These are phyloP conservation scores for Trichomalopsis sarcophagae DNA, from an alignment of 1,140 invertebrate genomes.

Conservation along the genomic window DNA sequence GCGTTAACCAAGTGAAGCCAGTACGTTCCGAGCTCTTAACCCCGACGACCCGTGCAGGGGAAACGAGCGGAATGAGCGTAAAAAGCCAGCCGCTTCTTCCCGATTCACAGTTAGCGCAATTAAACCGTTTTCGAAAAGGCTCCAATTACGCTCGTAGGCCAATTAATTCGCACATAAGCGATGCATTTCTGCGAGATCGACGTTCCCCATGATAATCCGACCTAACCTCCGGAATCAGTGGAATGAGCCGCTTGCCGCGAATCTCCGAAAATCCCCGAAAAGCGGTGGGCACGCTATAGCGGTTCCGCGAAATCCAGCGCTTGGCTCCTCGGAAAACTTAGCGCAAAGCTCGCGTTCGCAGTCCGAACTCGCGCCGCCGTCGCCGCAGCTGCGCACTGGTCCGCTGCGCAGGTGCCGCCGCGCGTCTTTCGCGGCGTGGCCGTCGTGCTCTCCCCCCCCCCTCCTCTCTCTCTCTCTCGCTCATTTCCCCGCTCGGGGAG, in stretches of 20 bases:
- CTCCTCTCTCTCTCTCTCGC: conserved; percentile 27
- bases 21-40: conserved; percentile 19
- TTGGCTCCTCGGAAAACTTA: not conserved
- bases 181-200: too few species aligned
- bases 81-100: not conserved
- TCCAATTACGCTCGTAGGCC: not conserved
- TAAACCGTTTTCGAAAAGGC: not conserved
- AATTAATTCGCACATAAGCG: not conserved
- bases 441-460: conserved; percentile 30
- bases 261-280: not conserved
- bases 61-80: not conserved
- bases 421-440: conserved; percentile 45
- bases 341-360: not conserved
- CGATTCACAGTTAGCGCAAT: not conserved
- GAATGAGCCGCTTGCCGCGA: not conserved
- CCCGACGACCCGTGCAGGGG: conserved; percentile 7
- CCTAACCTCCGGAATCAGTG: too few species aligned
- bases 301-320: not conserved
- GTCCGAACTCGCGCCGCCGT: conserved; percentile 15
- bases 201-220: too few species aligned
- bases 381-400: conserved; percentile 56
- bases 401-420: conserved; percentile 59
- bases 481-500: conserved; percentile 48
- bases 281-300: not conserved
- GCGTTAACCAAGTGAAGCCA: conserved; percentile 8